Evolutionary conservation across 2,888 invertebrate genomes (phyloP), one percentile per base, ranked within the genome.

Genomic region (Sminthurinus aureus): DNA sequence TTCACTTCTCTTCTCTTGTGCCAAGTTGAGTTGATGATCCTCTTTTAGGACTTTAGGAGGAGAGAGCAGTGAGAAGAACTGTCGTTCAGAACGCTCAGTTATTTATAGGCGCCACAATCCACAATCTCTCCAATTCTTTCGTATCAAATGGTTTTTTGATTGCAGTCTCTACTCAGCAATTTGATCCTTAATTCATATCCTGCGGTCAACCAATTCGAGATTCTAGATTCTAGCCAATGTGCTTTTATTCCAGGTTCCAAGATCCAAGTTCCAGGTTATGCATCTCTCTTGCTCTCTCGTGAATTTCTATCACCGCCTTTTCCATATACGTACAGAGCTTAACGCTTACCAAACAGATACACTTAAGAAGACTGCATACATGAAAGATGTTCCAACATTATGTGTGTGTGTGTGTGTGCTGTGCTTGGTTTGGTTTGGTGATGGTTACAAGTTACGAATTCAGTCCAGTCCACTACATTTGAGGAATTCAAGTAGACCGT

Each of bases 91-190:
- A 12, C 67, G 22, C n/a, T 67, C n/a, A 67, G 67, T 67, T 67
- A 67, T 67, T 67, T 22, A 67, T 20, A 67, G 67, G 67, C 67
- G 67, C 67, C 67, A 67, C n/a, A 67, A n/a, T 67, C 67, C 22
- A 11, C 38, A 38, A 6, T 38, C 38, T 22, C 8, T n/a, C 67
- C 11, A 64, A n/a, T 13, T 20, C 20, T 73, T 26, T 73, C 50
- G 50, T 75, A 75, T 75, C 75, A 75, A 75, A 75, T 75, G 38
- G 75, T 18, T 75, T 75, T 75, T 75, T 75, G 75, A 75, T 75
- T 75, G 51, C 75, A 75, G 75, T 51, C 75, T 75, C 75, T 20
- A 75, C 50, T 75, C 75, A 75, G 50, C 50, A 50, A 75, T 75
- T 75, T 75, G 50, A 75, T 75, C 38, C 75, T 75, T 75, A 51